Conservation (phyloP, 2,113 vertebrate species). For the Upupa epops region DNA sequence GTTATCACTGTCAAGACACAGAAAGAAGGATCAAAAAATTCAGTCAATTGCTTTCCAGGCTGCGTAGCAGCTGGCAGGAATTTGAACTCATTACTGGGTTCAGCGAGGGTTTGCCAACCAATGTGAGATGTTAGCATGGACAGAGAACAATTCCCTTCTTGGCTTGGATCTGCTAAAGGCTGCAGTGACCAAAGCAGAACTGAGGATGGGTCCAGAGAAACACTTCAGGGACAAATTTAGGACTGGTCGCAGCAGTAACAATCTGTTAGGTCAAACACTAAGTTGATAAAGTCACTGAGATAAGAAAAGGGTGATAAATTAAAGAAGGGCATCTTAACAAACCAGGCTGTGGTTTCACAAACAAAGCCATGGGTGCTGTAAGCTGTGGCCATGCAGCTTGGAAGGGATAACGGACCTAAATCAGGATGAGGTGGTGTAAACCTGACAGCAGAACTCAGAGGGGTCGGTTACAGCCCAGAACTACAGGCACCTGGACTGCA, state of each 20-base stretch:
- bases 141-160: slow-evolving; percentile 54
- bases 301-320: neutral
- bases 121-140: neutral
- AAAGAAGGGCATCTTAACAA: too few species aligned
- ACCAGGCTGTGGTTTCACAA: too few species aligned
- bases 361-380: too few species aligned
- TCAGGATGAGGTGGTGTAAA: too few species aligned
- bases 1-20: slow-evolving; percentile 51
- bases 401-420: too few species aligned
- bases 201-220: neutral
- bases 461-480: too few species aligned
- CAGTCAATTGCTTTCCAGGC: neutral
- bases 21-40: slow-evolving; percentile 16
- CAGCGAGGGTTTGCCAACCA: neutral
- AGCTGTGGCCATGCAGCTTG: too few species aligned
- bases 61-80: slow-evolving; percentile 28
- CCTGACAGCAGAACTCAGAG: too few species aligned
- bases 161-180: neutral
- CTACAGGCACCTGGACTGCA: too few species aligned
- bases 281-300: neutral
- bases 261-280: neutral
- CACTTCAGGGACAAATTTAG: slow-evolving; percentile 35
- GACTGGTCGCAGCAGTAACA: neutral
- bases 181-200: slow-evolving; percentile 42
- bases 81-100: neutral